Evolutionary conservation across 2,113 vertebrate species (phyloP), one percentile per base, ranked within the genome.

Genomic region (Sceloporus undulatus): DNA sequence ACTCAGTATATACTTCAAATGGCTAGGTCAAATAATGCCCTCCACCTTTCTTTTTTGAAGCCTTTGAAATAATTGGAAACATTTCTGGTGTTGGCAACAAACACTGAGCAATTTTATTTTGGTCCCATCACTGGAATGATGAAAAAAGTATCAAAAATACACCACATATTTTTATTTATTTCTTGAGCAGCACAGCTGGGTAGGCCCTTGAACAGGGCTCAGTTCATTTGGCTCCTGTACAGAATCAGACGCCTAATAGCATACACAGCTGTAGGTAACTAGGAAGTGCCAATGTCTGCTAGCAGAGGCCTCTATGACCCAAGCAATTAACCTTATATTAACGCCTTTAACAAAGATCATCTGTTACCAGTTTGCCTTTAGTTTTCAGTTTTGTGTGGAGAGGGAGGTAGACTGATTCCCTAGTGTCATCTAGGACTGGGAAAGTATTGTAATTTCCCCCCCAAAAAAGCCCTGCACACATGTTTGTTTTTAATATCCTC

Each of bases 261-360:
- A 93, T 76, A 92, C 90, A 90, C 94, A 94, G 93, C 91, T 95
- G 91, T 89, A 94, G 1, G 5, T 87, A 94, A 84, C 66, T 59
- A 78, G 82, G 87, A 85, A 79, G 75, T 73, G 76, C 91, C 92
- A 94, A 74, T 34, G 88, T 89, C 91, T 93, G 93, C 88, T 92
- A 92, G 83, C 92, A 91, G 82, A 92, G 88, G 80, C 92, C 92
- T 86, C 52, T 40, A 52, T 96, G 92, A 94, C 92, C 90, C 52
- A 79, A 88, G 87, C 92, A 94, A 94, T 95, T 94, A 95, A 95
- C 94, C 91, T 95, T 95, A 88, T 93, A 95, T 93, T 92, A 94
- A 91, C 5, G 0, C 87, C 89, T 75, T 85, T 94, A 93, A 95
- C 92, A 92, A 87, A 85, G 84, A 91, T 95, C 92, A 90, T 94